Evolutionary conservation across 53 echinoderm and acorn worm genomes (phyloP).

Genomic region (Patiria pectinifera): DNA sequence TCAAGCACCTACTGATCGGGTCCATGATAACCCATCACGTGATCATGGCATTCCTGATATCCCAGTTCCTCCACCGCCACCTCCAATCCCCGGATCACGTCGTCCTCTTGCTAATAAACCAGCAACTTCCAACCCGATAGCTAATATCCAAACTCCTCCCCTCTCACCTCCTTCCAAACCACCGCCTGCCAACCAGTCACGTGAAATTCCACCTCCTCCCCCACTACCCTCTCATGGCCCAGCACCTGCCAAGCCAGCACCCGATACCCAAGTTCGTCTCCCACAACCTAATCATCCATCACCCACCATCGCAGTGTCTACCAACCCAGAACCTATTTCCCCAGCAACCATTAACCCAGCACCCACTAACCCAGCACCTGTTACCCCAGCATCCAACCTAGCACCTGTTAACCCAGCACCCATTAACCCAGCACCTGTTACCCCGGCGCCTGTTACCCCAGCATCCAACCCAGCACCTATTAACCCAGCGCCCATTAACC

Average conservation of each 20-base stretch:
- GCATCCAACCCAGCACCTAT: neutral
- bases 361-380: constrained; percentile 6
- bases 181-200: neutral
- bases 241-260: neutral
- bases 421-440: neutral
- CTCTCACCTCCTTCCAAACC: neutral
- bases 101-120: neutral
- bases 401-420: neutral
- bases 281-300: no score
- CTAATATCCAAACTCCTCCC: neutral
- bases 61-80: neutral
- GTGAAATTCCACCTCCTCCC: neutral
- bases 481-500: neutral
- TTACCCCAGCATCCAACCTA: neutral
- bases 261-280: neutral
- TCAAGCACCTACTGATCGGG: neutral
- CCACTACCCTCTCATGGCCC: neutral
- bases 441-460: constrained; percentile 2
- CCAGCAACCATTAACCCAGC: neutral
- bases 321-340: no score
- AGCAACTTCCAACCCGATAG: neutral
- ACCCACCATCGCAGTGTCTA: no score
- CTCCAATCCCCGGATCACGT: neutral
- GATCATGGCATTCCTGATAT: neutral
- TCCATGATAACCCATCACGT: neutral